Evolutionary conservation across 2,113 vertebrate species (phyloP).

Genomic region (Corythaeola cristata): DNA sequence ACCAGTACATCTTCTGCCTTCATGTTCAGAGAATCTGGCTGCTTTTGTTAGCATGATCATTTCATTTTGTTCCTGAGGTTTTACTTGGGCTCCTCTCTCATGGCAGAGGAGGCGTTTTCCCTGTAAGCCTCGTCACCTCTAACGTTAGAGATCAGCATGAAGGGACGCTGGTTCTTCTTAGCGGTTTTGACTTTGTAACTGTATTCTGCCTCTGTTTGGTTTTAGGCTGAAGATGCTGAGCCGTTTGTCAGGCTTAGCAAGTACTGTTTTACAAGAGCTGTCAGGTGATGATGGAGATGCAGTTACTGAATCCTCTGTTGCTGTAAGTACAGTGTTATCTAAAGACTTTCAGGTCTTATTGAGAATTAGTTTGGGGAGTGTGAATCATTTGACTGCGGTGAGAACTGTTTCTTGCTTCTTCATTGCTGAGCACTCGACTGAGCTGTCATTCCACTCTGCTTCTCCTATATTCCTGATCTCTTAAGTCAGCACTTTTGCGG

Average conservation of each 20-base stretch:
- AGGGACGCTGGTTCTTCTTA: not conserved
- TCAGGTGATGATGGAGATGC: conserved; percentile 76
- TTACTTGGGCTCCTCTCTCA: not conserved
- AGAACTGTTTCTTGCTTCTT: not conserved
- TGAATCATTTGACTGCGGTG: not conserved
- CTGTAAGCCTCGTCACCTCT: not conserved
- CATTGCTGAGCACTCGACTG: not conserved
- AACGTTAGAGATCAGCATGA: not conserved
- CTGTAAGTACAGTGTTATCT: conserved; percentile 67
- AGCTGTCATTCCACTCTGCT: not conserved
- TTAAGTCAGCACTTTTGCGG: not conserved
- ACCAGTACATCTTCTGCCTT: not conserved
- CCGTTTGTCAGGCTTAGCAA: conserved; percentile 85
- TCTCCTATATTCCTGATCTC: not conserved
- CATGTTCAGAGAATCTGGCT: not conserved
- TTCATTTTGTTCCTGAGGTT: not conserved
- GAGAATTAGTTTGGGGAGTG: not conserved
- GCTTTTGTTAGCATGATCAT: accelerated
- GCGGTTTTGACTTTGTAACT: not conserved
- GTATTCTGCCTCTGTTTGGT: not conserved
- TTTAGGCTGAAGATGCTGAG: conserved; percentile 86
- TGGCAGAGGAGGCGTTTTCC: not conserved
- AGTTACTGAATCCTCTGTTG: not conserved
- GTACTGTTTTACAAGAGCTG: conserved; percentile 87
- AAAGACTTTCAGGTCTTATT: not conserved